phyloP scores from a whole-genome alignment of 1,140 invertebrate species.

The Akabosia matsudoensis region DNA sequence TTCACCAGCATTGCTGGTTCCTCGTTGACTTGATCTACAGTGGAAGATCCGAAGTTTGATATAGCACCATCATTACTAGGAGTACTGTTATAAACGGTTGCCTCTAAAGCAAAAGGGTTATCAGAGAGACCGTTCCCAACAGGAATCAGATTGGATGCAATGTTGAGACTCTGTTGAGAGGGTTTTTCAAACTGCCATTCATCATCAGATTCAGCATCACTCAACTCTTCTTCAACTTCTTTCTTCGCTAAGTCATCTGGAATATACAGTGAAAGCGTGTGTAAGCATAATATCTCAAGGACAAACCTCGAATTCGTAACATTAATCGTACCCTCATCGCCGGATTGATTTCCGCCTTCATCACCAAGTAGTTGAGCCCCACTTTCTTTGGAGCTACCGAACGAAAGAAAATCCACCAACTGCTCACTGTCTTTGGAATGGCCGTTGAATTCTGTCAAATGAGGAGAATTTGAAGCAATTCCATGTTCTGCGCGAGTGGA shows the following conservation, averaged over 20 bases:
- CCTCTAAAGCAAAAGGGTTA: neutral
- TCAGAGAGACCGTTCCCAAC: no score
- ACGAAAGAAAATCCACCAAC: neutral
- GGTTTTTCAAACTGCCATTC: slow-evolving; percentile 19
- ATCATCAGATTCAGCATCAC: neutral
- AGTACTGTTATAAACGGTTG: neutral
- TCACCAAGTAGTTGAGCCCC: neutral
- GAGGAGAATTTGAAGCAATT: neutral
- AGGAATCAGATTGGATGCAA: no score
- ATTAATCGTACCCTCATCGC: neutral
- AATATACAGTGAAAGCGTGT: no score
- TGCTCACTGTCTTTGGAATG: neutral
- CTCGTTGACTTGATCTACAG: no score
- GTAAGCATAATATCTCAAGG: neutral
- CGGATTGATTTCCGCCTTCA: neutral
- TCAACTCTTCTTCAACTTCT: neutral
- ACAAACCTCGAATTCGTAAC: neutral
- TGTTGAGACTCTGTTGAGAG: neutral
- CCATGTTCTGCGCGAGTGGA: neutral
- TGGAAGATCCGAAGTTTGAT: no score
- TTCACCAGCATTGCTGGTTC: no score
- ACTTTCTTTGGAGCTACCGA: slow-evolving; percentile 9
- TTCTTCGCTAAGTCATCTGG: neutral
- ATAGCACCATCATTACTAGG: no score
- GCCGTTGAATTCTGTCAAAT: neutral